Evolutionary conservation across 2,888 invertebrate species (phyloP).

Genomic region (Perdita meconis): DNA sequence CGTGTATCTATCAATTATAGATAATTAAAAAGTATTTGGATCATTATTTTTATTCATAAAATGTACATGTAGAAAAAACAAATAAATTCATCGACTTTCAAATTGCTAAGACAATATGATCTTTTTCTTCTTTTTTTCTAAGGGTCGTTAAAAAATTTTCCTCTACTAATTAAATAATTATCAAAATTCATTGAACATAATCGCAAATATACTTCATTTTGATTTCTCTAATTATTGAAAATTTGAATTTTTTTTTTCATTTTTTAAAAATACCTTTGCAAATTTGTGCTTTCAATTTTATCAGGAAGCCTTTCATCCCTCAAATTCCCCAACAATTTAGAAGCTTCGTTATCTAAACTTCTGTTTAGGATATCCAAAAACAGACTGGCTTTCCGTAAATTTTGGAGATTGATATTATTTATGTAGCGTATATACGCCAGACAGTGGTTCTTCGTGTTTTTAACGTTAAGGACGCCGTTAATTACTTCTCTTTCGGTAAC

Average conservation of each 20-base stretch:
- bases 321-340: conserved; percentile 93
- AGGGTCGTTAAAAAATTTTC: no score
- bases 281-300: conserved; percentile 94
- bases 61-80: no score
- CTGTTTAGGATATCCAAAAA: conserved; percentile 97
- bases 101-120: no score
- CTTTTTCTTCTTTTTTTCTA: no score
- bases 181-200: no score
- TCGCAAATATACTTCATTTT: no score
- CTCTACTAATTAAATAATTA: no score
- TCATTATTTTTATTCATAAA: no score
- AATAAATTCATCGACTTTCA: no score
- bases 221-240: no score
- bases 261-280: conserved; percentile 89
- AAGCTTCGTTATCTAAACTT: conserved; percentile 96
- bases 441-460: conserved; percentile 97
- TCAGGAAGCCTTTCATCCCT: conserved; percentile 95
- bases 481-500: conserved; percentile 99
- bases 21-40: no score
- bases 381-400: conserved; percentile 96
- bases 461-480: conserved; percentile 96
- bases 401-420: conserved; percentile 98
- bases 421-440: conserved; percentile 97
- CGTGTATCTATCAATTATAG: conserved; percentile 88
- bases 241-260: background rate